Evolutionary conservation across 2,888 invertebrate species (phyloP).

Genomic region (Adelognathus sp.): DNA sequence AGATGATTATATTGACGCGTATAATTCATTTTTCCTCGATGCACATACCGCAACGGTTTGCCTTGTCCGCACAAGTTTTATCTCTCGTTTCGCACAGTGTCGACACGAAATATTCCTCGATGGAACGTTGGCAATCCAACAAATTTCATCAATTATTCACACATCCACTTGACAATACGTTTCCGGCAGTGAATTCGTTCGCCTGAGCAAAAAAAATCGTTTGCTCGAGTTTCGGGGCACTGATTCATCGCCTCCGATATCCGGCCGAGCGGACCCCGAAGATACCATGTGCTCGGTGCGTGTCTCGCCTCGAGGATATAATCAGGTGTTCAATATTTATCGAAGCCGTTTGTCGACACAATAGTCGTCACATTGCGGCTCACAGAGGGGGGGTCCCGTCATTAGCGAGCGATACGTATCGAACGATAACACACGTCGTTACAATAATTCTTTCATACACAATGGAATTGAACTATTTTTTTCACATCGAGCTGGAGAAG

Average conservation of each 20-base stretch:
- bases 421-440: too few relatives aligned
- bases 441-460: too few relatives aligned
- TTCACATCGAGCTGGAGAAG: too few relatives aligned
- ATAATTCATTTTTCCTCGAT: neutral
- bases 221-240: neutral
- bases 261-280: neutral
- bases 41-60: too few relatives aligned
- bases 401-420: slow-evolving; percentile 20
- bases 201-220: too few relatives aligned
- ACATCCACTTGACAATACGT: neutral
- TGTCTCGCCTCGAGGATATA: slow-evolving; percentile 3
- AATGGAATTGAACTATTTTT: too few relatives aligned
- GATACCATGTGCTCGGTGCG: neutral
- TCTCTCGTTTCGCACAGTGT: too few relatives aligned
- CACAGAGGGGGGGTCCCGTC: too few relatives aligned
- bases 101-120: neutral
- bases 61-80: too few relatives aligned
- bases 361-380: slow-evolving; percentile 10
- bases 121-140: neutral
- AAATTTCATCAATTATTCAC: slow-evolving; percentile 9
- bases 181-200: slow-evolving; percentile 14
- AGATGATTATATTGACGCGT: neutral
- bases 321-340: slow-evolving; percentile 37
- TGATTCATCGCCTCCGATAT: slow-evolving; percentile 10
- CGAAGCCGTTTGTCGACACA: neutral